phyloP scores from a whole-genome alignment of 23 tunicate species.

The Clavelina lepadiformis region DNA sequence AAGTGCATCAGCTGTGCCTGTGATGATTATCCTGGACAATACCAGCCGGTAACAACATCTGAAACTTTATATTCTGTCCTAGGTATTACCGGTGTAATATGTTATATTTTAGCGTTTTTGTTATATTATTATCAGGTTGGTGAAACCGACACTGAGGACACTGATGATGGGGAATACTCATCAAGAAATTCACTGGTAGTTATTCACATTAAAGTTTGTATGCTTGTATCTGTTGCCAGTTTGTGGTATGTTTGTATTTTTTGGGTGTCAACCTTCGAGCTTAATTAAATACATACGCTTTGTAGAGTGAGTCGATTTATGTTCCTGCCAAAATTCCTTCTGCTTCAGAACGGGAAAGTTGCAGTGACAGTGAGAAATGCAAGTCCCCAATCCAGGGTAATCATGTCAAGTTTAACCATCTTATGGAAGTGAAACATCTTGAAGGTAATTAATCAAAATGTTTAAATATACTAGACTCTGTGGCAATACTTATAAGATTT shows the following conservation, averaged over 20 bases:
- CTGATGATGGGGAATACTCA: constrained; percentile 84
- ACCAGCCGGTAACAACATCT: constrained; percentile 57
- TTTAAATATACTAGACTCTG: neutral
- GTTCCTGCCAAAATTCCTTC: constrained; percentile 75
- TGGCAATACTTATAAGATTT: too few relatives aligned
- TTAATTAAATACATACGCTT: neutral
- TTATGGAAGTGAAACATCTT: constrained; percentile 80
- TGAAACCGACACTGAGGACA: constrained; percentile 92
- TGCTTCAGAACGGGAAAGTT: constrained; percentile 58
- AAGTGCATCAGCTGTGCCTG: constrained; percentile 92
- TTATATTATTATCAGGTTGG: constrained; percentile 38
- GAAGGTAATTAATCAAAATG: constrained; percentile 45
- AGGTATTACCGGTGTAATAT: neutral
- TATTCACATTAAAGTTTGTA: neutral
- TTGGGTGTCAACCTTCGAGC: too few relatives aligned
- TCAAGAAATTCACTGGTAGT: constrained; percentile 46
- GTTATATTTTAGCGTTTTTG: neutral
- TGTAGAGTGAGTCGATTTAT: constrained; percentile 70
- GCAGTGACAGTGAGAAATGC: constrained; percentile 31
- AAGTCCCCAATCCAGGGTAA: neutral
- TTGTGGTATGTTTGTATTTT: neutral
- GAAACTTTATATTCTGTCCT: neutral
- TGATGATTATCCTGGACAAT: constrained; percentile 95
- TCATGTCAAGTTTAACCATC: constrained; percentile 63
- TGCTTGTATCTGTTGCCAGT: neutral